phyloP scores from a whole-genome alignment of 2,113 vertebrate species.

The Pampusana beccarii region DNA sequence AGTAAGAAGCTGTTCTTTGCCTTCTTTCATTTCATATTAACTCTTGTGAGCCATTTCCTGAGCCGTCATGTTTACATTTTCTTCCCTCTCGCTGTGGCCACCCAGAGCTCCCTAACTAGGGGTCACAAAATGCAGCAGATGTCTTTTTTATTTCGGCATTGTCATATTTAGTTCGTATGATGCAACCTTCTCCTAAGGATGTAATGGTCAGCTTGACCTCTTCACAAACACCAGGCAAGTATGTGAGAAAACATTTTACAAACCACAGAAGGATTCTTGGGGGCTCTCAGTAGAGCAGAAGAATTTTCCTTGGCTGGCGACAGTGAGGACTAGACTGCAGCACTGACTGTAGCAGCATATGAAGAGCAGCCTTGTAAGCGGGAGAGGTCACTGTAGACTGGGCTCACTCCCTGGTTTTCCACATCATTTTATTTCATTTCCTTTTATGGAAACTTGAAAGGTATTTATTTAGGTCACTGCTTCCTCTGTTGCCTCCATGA shows the following conservation, averaged over 20 bases:
- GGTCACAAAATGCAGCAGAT: neutral
- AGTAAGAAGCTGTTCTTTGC: neutral
- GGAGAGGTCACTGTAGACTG: neutral
- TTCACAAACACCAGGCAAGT: neutral
- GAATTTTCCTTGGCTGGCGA: neutral
- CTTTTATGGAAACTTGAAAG: neutral
- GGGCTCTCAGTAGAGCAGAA: neutral
- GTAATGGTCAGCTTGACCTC: neutral
- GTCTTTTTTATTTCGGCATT: accelerated
- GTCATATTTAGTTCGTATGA: neutral
- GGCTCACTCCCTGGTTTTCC: constrained; percentile 11
- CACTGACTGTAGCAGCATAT: neutral
- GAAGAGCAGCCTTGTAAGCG: neutral
- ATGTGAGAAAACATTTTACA: neutral
- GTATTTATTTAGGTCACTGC: neutral
- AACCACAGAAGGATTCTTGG: neutral
- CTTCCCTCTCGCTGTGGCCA: neutral
- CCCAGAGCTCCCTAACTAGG: neutral
- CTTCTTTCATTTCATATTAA: neutral
- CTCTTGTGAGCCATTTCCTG: neutral
- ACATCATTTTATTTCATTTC: neutral
- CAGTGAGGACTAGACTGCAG: neutral
- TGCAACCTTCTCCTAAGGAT: neutral
- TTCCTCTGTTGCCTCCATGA: neutral
- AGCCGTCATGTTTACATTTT: neutral